Evolutionary conservation across 1,140 invertebrate species (phyloP), one percentile per base, ranked within the genome.

Genomic region (Argopecten irradians): DNA sequence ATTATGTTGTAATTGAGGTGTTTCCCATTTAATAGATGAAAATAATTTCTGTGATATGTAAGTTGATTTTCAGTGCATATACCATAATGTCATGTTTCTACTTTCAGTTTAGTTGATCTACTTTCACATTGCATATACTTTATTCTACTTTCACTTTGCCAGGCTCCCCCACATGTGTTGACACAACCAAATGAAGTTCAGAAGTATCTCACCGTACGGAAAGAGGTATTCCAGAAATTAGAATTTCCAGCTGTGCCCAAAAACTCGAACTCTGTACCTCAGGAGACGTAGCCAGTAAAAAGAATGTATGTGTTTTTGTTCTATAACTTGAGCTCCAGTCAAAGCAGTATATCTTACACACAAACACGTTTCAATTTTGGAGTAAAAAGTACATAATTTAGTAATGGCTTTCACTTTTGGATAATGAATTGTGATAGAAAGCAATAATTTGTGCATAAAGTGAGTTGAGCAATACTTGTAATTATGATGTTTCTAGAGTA

Each of bases 111-210:
- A 16, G 9, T 11, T 46, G 43, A 19, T 3, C 43, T 46, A 46
- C 43, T 46, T 46, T 46, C n/a, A 71, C n/a, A 28, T 71, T n/a
- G 28, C n/a, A n/a, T n/a, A n/a, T n/a, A n/a, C n/a, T n/a, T n/a
- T n/a, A n/a, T n/a, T 46, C 9, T 46, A 46, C 43, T 46, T 46
- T 46, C n/a, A 71, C n/a, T 71, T 71, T n/a, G 28, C n/a, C 22
- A 94, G 94, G 93, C 92, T 35, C 91, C 92, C 22, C 88, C 89
- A 1, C 89, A 92, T 87, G 39, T 94, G 13, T 90, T 94, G 19
- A 94, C 93, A 71, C 93, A 95, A 88, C 94, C 95, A 19, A 94
- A 95, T 90, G 94, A 94, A 88, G 90, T 96, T 9, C 91, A 91
- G 32, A 91, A 93, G 33, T 90, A 94, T 82, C 90, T 96, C 41